A percentile compares a stretch with the other conserved stretches of the same genome.
Conservation (phyloP, 2,888 invertebrate species). For the Ommatoiulus sabulosus region DNA sequence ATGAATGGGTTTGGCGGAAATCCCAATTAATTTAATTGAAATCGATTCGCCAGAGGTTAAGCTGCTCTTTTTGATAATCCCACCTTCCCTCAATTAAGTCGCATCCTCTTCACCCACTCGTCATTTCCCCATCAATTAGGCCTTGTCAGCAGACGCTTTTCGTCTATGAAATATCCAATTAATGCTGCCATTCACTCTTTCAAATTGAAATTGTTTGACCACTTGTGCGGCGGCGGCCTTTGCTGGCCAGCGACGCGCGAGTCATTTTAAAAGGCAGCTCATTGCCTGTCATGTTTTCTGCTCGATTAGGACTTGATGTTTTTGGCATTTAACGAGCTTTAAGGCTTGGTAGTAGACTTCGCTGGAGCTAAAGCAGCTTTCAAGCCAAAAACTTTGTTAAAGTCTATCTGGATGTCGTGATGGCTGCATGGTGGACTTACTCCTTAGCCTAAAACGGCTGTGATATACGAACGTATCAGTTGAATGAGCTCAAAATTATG, state of each 20-base stretch:
- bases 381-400: not conserved
- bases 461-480: too few species aligned
- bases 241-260: not conserved
- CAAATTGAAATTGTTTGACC: constrained; percentile 34
- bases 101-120: constrained; percentile 13
- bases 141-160: constrained; percentile 34
- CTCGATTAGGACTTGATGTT: not conserved
- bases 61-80: constrained; percentile 31
- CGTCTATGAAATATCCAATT: constrained; percentile 34
- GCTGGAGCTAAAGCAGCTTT: not conserved
- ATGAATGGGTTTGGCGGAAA: constrained; percentile 16
- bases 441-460: too few species aligned
- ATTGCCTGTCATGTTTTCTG: constrained; percentile 24
- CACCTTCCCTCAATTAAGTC: constrained; percentile 34
- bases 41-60: constrained; percentile 22
- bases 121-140: constrained; percentile 3
- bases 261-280: not conserved
- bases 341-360: not conserved
- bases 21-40: constrained; percentile 27
- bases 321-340: not conserved
- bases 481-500: too few species aligned
- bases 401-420: too few species aligned
- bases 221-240: not conserved
- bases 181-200: constrained; percentile 12
- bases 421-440: too few species aligned